These are phyloP conservation scores for Pocillopora meandrina DNA, from an alignment of 92 coral and sea anemone genomes.

Conservation along the genomic window DNA sequence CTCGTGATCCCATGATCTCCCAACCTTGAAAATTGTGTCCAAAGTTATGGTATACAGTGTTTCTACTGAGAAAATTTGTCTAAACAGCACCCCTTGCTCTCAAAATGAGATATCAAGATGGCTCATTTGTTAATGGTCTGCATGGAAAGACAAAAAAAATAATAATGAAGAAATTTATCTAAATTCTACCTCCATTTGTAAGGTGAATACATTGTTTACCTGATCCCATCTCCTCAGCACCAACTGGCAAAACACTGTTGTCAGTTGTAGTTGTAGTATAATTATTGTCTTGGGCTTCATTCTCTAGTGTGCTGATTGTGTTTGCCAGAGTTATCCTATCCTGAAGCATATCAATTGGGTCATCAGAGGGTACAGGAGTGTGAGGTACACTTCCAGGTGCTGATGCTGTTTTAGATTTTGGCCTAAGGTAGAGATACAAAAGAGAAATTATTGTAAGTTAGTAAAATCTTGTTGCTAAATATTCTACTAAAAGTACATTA, in stretches of 20 bases:
- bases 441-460: neutral
- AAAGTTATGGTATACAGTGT: too few relatives aligned
- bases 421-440: slow-evolving; percentile 36
- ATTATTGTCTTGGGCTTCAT: slow-evolving; percentile 82
- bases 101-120: too few relatives aligned
- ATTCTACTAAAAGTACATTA: too few relatives aligned
- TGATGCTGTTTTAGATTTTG: slow-evolving; percentile 73
- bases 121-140: too few relatives aligned
- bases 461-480: too few relatives aligned
- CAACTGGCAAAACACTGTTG: slow-evolving; percentile 83
- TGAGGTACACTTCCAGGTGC: slow-evolving; percentile 58
- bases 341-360: slow-evolving; percentile 60
- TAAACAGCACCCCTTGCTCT: too few relatives aligned
- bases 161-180: too few relatives aligned
- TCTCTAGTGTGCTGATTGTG: slow-evolving; percentile 87
- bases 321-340: slow-evolving; percentile 92
- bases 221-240: slow-evolving; percentile 94
- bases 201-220: slow-evolving; percentile 32
- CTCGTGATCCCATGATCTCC: too few relatives aligned
- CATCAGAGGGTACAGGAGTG: slow-evolving; percentile 40
- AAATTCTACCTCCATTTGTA: too few relatives aligned
- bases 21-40: too few relatives aligned
- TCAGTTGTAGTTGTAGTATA: slow-evolving; percentile 53
- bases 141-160: too few relatives aligned
- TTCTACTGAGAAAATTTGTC: too few relatives aligned